A percentile compares a stretch with the other conserved stretches of the same genome.
Evolutionary conservation across 2,797 vertebrate species (phyloP).

Genomic region (Sebastolobus alascanus): DNA sequence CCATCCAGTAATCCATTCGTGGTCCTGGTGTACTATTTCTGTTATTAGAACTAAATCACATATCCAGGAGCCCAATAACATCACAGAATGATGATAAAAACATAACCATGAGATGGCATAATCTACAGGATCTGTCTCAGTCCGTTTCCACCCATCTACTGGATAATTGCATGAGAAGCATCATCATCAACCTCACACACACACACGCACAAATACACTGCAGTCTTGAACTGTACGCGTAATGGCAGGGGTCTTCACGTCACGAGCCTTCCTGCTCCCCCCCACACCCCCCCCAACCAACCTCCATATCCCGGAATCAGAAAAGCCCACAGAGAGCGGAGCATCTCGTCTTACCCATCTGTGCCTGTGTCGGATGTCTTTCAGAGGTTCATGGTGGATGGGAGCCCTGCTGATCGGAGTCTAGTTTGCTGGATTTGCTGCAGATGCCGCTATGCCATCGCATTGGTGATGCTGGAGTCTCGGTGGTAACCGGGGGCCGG

Average conservation of each 20-base stretch:
- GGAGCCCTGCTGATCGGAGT: slow-evolving; percentile 54
- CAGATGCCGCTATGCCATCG: slow-evolving; percentile 64
- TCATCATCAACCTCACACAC: slow-evolving; percentile 5
- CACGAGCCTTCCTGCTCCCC: slow-evolving; percentile 14
- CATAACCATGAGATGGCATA: not conserved
- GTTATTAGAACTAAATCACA: not conserved
- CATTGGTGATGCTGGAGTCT: slow-evolving; percentile 60
- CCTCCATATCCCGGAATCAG: slow-evolving; percentile 18
- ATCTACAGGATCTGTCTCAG: not conserved
- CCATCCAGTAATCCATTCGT: not conserved
- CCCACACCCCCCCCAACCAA: not conserved
- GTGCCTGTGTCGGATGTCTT: slow-evolving; percentile 70
- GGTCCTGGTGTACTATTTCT: not conserved
- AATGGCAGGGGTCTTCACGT: slow-evolving; percentile 42
- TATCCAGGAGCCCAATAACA: not conserved
- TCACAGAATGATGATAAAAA: not conserved
- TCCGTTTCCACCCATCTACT: not conserved
- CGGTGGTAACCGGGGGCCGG: slow-evolving; percentile 30
- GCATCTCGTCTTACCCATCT: slow-evolving; percentile 78
- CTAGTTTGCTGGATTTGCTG: slow-evolving; percentile 32
- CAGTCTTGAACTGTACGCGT: slow-evolving; percentile 19
- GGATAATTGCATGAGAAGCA: not conserved
- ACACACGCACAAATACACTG: slow-evolving; percentile 5
- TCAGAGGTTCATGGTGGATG: slow-evolving; percentile 77
- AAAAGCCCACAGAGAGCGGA: too few species aligned